phyloP scores from a whole-genome alignment of 2,113 vertebrate species.

The Coryphaenoides rupestris region DNA sequence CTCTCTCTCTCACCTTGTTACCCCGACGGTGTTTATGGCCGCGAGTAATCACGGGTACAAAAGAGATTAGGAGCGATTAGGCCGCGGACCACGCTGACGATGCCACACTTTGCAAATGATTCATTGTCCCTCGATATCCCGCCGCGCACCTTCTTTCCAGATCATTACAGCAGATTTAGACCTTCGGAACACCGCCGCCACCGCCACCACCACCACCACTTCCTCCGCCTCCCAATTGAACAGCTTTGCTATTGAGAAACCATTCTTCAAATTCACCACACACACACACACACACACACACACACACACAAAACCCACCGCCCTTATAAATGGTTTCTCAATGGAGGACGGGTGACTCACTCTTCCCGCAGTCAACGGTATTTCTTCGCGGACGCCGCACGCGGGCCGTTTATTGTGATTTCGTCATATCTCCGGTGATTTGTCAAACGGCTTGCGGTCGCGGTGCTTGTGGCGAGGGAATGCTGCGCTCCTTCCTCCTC shows the following conservation, averaged over 20 bases:
- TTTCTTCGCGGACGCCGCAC: slow-evolving; percentile 42
- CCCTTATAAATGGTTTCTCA: slow-evolving; percentile 56
- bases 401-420: slow-evolving; percentile 54
- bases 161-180: slow-evolving; percentile 50
- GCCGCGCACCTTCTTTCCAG: slow-evolving; percentile 33
- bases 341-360: slow-evolving; percentile 46
- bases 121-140: slow-evolving; percentile 27
- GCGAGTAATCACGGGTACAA: slow-evolving; percentile 27
- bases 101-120: slow-evolving; percentile 44
- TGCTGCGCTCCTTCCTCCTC: too few species aligned
- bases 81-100: slow-evolving; percentile 23
- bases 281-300: too few species aligned
- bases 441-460: slow-evolving; percentile 33
- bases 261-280: slow-evolving; percentile 43
- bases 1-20: slow-evolving; percentile 45
- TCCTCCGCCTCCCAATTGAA: slow-evolving; percentile 13
- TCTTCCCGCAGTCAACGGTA: slow-evolving; percentile 51
- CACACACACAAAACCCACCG: too few species aligned
- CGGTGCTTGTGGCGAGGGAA: too few species aligned
- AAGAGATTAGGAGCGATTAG: slow-evolving; percentile 28
- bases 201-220: too few species aligned
- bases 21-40: slow-evolving; percentile 20
- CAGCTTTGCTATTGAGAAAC: slow-evolving; percentile 35
- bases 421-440: slow-evolving; percentile 35
- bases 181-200: neutral